These are phyloP conservation scores for Diachasma alloeum DNA, from an alignment of 1,140 invertebrate species.

Conservation along the genomic window DNA sequence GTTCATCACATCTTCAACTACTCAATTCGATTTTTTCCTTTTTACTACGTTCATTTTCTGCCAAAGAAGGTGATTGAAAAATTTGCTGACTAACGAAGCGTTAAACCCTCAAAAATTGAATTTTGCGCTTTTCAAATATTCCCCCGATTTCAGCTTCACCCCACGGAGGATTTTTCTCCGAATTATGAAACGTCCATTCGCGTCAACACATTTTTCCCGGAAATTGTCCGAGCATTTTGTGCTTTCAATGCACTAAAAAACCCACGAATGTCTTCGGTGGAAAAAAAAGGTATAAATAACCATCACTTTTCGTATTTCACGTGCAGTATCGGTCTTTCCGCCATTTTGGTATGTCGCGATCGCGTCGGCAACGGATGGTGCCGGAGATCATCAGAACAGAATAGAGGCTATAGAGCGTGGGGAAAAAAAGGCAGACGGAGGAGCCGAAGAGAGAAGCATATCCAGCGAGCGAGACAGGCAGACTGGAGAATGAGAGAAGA, in stretches of 20 bases:
- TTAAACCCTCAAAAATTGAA: too few relatives aligned
- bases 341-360: slow-evolving; percentile 28
- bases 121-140: too few relatives aligned
- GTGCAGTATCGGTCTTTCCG: slow-evolving; percentile 12
- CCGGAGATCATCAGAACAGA: slow-evolving; percentile 17
- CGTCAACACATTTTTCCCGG: too few relatives aligned
- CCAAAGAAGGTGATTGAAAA: too few relatives aligned
- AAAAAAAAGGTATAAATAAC: slow-evolving; percentile 1
- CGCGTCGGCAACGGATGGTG: slow-evolving; percentile 12
- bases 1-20: too few relatives aligned
- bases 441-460: background rate
- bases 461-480: background rate
- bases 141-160: too few relatives aligned
- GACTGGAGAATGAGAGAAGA: background rate
- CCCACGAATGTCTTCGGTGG: background rate
- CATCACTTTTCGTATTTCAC: background rate
- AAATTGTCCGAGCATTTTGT: too few relatives aligned
- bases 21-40: too few relatives aligned
- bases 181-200: too few relatives aligned
- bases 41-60: too few relatives aligned
- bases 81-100: too few relatives aligned
- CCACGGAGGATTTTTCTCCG: too few relatives aligned
- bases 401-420: background rate
- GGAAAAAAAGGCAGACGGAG: background rate
- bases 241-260: background rate